phyloP scores from a whole-genome alignment of 2,888 invertebrate genomes.

The Ectropis crepuscularia region DNA sequence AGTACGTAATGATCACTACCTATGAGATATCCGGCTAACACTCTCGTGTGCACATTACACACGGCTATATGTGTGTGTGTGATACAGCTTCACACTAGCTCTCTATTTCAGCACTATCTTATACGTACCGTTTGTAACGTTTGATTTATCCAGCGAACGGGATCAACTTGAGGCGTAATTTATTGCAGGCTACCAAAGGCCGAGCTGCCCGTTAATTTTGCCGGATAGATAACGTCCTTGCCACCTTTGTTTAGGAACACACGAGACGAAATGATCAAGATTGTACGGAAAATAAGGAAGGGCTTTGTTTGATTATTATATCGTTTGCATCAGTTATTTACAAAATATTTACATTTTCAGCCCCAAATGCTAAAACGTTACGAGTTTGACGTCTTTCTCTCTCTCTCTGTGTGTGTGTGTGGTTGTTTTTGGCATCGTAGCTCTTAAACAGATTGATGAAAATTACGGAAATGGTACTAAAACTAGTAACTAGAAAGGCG shows the following conservation, averaged over 20 bases:
- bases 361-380: no score
- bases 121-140: slow-evolving; percentile 52
- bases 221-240: slow-evolving; percentile 65
- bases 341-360: no score
- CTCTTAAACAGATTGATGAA: no score
- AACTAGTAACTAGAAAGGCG: no score
- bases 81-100: not conserved
- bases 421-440: no score
- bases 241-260: slow-evolving; percentile 61
- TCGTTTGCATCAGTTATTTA: not conserved
- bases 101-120: slow-evolving; percentile 3
- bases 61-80: slow-evolving; percentile 9
- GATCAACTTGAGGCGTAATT: slow-evolving; percentile 74
- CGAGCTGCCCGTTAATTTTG: slow-evolving; percentile 68
- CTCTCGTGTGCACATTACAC: not conserved
- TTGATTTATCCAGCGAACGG: slow-evolving; percentile 75
- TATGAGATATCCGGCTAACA: not conserved
- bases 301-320: not conserved
- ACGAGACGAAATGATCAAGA: slow-evolving; percentile 27
- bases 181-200: slow-evolving; percentile 62
- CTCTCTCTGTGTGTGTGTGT: no score
- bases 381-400: no score
- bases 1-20: no score
- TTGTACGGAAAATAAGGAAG: slow-evolving; percentile 1
- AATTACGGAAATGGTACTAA: no score